Evolutionary conservation across 2,113 vertebrate species (phyloP).

Genomic region (Lepus europaeus): DNA sequence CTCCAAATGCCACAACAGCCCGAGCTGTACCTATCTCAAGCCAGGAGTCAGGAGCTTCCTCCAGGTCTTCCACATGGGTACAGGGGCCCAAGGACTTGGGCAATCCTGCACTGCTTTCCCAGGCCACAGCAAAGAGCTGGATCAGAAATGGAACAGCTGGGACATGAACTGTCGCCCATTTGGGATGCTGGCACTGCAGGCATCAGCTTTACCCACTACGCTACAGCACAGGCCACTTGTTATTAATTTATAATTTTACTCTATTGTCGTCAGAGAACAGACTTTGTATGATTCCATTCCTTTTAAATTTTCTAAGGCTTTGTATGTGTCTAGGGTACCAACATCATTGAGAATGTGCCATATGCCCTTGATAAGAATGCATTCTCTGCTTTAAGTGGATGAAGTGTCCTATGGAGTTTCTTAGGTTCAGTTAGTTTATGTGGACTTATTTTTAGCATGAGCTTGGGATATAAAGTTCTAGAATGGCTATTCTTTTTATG

Average conservation of each 20-base stretch:
- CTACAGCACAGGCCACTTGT: too few relatives aligned
- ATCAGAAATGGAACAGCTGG: too few relatives aligned
- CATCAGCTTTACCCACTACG: too few relatives aligned
- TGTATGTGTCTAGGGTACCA: background rate
- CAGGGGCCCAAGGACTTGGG: too few relatives aligned
- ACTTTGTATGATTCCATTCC: background rate
- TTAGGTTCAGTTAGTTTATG: background rate
- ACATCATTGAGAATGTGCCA: background rate
- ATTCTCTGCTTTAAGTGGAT: background rate
- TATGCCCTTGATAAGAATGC: background rate
- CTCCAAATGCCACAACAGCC: too few relatives aligned
- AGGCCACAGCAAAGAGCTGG: too few relatives aligned
- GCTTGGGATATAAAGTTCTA: background rate
- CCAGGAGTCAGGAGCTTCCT: too few relatives aligned
- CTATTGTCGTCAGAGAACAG: background rate
- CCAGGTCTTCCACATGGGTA: too few relatives aligned
- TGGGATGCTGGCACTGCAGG: too few relatives aligned
- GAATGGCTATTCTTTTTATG: background rate
- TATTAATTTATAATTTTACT: constrained; percentile 8
- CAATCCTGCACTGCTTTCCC: too few relatives aligned
- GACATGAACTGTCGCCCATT: too few relatives aligned
- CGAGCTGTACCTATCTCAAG: too few relatives aligned
- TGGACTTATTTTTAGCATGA: background rate
- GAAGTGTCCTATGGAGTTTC: background rate
- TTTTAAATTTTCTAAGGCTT: background rate